Conservation (phyloP, 2,888 invertebrate species). For the Latheticus oryzae region DNA sequence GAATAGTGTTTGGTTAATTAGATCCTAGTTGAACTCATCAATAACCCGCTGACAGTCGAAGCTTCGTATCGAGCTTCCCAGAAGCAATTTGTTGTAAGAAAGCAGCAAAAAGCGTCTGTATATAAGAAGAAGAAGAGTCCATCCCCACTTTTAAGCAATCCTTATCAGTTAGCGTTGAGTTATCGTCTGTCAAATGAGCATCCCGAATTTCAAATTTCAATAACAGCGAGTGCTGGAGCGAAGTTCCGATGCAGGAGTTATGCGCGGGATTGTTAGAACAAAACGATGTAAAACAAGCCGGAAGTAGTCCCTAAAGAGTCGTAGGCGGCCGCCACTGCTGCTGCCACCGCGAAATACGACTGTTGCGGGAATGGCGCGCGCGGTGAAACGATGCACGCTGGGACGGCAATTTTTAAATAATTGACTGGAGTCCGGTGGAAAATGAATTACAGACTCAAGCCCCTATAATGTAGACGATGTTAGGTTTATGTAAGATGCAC, state of each 20-base stretch:
- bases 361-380: slow-evolving; percentile 63
- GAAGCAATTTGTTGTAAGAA: slow-evolving; percentile 57
- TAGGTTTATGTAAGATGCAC: slow-evolving; percentile 61
- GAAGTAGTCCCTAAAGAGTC: slow-evolving; percentile 63
- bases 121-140: slow-evolving; percentile 13
- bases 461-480: slow-evolving; percentile 54
- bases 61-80: slow-evolving; percentile 44
- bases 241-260: slow-evolving; percentile 61
- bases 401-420: slow-evolving; percentile 69
- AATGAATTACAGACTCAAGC: slow-evolving; percentile 66
- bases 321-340: slow-evolving; percentile 53
- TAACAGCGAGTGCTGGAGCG: slow-evolving; percentile 59
- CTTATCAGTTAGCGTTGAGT: slow-evolving; percentile 62
- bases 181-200: slow-evolving; percentile 63
- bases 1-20: too few species aligned
- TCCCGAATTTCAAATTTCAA: slow-evolving; percentile 66
- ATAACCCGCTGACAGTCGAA: slow-evolving; percentile 42
- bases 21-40: slow-evolving; percentile 42
- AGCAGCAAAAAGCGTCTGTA: slow-evolving; percentile 49
- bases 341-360: slow-evolving; percentile 65
- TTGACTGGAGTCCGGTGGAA: slow-evolving; percentile 69
- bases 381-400: slow-evolving; percentile 65
- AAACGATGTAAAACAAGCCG: slow-evolving; percentile 68
- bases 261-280: slow-evolving; percentile 67
- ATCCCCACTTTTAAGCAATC: slow-evolving; percentile 52